A percentile compares a stretch with the other conserved stretches of the same genome.
phyloP scores from a whole-genome alignment of 2,113 vertebrate genomes.

The Clarias magur region DNA sequence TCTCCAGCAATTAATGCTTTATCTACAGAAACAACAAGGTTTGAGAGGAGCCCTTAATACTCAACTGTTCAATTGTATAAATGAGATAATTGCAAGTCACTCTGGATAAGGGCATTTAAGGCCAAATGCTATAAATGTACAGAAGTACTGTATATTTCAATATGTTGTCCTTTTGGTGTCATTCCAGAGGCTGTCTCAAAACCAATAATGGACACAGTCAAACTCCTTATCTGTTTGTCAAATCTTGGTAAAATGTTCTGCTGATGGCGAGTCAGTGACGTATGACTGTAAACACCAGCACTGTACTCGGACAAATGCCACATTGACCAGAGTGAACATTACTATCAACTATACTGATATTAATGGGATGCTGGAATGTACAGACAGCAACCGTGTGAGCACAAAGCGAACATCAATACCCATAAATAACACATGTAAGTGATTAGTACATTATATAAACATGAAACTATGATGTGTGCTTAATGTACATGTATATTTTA shows the following conservation, averaged over 20 bases:
- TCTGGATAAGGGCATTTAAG: no score
- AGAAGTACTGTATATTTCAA: no score
- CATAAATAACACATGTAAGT: conserved; percentile 49
- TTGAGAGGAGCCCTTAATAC: no score
- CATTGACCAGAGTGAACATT: conserved; percentile 48
- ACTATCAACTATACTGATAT: conserved; percentile 4
- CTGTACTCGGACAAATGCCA: conserved; percentile 20
- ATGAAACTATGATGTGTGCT: no score
- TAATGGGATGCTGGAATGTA: conserved; percentile 51
- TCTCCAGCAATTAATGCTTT: no score
- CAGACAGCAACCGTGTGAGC: conserved; percentile 61
- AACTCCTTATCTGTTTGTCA: conserved; percentile 53
- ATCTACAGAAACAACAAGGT: no score
- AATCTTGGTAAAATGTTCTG: conserved; percentile 64
- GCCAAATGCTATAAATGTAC: no score
- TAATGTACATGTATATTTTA: no score
- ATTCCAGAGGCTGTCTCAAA: conserved; percentile 36
- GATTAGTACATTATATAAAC: neutral
- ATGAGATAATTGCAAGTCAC: no score
- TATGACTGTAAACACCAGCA: conserved; percentile 41
- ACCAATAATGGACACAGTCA: conserved; percentile 36
- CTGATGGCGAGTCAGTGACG: conserved; percentile 8
- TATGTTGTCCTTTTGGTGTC: neutral
- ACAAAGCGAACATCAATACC: neutral
- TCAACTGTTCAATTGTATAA: no score